These are phyloP conservation scores for Naso thynnoides DNA, from an alignment of 2,797 vertebrate genomes.

Conservation along the genomic window DNA sequence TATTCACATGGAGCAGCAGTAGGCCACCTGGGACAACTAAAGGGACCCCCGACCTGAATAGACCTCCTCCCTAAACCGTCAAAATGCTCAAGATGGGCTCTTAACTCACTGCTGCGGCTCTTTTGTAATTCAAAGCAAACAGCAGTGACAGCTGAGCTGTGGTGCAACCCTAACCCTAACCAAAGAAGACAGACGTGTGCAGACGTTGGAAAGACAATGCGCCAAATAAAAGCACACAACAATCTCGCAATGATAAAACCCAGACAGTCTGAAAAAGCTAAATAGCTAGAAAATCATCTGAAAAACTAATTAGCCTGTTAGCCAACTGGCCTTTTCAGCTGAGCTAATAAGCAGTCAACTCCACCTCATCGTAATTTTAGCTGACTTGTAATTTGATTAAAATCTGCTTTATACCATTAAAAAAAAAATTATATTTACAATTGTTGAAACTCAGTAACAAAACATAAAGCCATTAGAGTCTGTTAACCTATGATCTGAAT, in stretches of 20 bases:
- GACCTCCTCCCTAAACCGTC: constrained; percentile 55
- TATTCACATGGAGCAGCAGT: constrained; percentile 55
- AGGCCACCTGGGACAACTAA: constrained; percentile 73
- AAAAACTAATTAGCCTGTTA: background rate
- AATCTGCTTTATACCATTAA: background rate
- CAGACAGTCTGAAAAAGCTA: background rate
- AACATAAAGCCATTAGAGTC: too few relatives aligned
- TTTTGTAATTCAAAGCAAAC: constrained; percentile 82
- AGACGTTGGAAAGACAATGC: constrained; percentile 22
- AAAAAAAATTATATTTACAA: background rate
- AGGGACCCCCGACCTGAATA: constrained; percentile 60
- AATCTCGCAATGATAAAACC: background rate
- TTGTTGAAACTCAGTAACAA: background rate
- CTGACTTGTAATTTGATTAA: background rate
- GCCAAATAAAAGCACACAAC: constrained; percentile 16
- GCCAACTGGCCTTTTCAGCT: too few relatives aligned
- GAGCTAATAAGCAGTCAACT: background rate
- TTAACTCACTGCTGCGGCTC: constrained; percentile 63
- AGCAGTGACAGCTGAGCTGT: constrained; percentile 56
- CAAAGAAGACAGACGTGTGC: constrained; percentile 1
- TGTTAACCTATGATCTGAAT: background rate
- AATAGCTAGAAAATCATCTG: background rate
- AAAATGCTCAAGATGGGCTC: constrained; percentile 71
- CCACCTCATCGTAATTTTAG: background rate
- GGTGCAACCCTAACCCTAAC: constrained; percentile 31